Percentiles rank a stretch among this genome's conserved stretches.
phyloP scores from a whole-genome alignment of 1,140 invertebrate genomes.

The Anoplophora glabripennis region DNA sequence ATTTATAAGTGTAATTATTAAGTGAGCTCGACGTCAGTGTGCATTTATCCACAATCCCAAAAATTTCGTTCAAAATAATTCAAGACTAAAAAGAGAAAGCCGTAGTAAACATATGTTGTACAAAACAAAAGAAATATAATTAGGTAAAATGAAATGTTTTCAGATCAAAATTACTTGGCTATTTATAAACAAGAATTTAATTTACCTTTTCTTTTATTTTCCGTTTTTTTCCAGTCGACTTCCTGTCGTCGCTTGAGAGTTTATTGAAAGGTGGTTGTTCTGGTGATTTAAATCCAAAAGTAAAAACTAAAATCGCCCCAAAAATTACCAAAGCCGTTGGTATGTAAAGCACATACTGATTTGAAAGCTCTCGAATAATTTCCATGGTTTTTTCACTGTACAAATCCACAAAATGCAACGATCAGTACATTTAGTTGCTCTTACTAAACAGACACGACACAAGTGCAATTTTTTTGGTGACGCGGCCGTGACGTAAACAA shows the following conservation, averaged over 20 bases:
- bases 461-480: conserved; percentile 49
- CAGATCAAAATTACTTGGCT: neutral
- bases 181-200: conserved; percentile 14
- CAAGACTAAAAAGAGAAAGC: neutral
- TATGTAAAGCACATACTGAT: conserved; percentile 58
- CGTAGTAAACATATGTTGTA: neutral
- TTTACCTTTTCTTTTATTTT: conserved; percentile 71
- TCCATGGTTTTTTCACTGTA: conserved; percentile 51
- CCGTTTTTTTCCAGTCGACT: conserved; percentile 63
- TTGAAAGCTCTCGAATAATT: conserved; percentile 55
- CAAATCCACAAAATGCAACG: conserved; percentile 22
- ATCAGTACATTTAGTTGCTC: conserved; percentile 46
- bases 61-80: neutral
- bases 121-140: neutral
- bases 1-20: too few species aligned
- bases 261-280: conserved; percentile 71
- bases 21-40: too few species aligned
- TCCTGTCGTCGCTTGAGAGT: conserved; percentile 61
- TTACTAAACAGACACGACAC: conserved; percentile 47
- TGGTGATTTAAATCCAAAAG: conserved; percentile 69
- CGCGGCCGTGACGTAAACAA: conserved; percentile 57
- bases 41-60: too few species aligned
- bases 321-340: conserved; percentile 60
- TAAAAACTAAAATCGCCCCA: conserved; percentile 65
- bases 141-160: neutral